Percentiles rank a stretch among this genome's conserved stretches.
phyloP scores from a whole-genome alignment of 1,140 invertebrate species.

The Radopholus similis region DNA sequence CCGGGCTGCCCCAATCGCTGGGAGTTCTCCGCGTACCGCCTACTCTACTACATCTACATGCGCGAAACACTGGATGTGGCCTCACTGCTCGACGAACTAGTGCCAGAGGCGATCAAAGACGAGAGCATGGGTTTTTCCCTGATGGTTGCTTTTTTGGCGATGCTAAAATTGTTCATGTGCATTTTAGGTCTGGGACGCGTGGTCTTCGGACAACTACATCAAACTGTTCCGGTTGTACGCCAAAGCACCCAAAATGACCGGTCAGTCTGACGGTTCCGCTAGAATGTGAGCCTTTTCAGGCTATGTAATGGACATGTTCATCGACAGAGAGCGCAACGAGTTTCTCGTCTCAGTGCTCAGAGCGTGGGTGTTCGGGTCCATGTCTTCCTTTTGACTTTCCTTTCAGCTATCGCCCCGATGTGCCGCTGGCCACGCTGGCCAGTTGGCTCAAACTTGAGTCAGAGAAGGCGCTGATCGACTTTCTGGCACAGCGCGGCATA shows the following conservation, averaged over 20 bases:
- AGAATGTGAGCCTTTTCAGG: slow-evolving; percentile 1
- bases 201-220: slow-evolving; percentile 83
- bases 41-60: slow-evolving; percentile 94
- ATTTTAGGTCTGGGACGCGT: slow-evolving; percentile 65
- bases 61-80: slow-evolving; percentile 93
- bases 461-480: slow-evolving; percentile 17
- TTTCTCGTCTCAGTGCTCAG: slow-evolving; percentile 87
- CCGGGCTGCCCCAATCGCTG: slow-evolving; percentile 71
- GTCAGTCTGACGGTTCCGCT: slow-evolving; percentile 47
- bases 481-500: slow-evolving; percentile 19
- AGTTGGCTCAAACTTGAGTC: slow-evolving; percentile 40
- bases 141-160: slow-evolving; percentile 71
- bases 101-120: slow-evolving; percentile 74
- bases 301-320: slow-evolving; percentile 94
- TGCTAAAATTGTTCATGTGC: not conserved
- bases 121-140: slow-evolving; percentile 81
- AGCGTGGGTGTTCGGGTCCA: slow-evolving; percentile 74
- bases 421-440: slow-evolving; percentile 70
- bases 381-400: slow-evolving; percentile 11
- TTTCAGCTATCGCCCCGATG: slow-evolving; percentile 82
- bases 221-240: slow-evolving; percentile 82
- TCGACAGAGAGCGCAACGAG: slow-evolving; percentile 80
- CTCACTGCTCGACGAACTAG: slow-evolving; percentile 77
- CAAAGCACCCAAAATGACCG: slow-evolving; percentile 84
- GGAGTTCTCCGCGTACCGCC: slow-evolving; percentile 89